phyloP scores from a whole-genome alignment of 2,888 invertebrate genomes.

The Deladenus siricidicola region DNA sequence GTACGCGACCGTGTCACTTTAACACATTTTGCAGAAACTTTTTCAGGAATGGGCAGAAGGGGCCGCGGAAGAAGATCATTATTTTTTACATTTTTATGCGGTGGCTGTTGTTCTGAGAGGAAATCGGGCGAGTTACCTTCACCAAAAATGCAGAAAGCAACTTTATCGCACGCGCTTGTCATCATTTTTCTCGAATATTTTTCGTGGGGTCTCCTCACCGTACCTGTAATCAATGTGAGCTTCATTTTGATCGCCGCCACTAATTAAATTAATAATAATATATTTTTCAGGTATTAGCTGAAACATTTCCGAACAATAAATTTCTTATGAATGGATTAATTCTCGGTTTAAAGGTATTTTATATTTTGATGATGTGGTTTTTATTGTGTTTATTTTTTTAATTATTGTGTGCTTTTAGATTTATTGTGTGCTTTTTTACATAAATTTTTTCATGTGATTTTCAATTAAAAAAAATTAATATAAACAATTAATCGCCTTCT shows the following conservation, averaged over 20 bases:
- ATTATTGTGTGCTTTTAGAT: too few species aligned
- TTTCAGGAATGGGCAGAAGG: background rate
- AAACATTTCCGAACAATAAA: constrained; percentile 95
- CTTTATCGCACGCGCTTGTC: constrained; percentile 90
- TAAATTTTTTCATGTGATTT: background rate
- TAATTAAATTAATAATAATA: background rate
- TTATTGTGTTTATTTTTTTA: background rate
- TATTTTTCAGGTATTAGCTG: constrained; percentile 72
- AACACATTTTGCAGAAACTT: too few species aligned
- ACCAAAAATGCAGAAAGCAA: background rate
- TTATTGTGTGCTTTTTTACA: too few species aligned
- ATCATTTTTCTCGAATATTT: constrained; percentile 99
- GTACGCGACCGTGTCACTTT: too few species aligned
- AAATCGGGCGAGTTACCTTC: background rate
- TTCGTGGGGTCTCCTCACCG: constrained; percentile 96
- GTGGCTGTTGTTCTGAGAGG: background rate
- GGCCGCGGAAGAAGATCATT: background rate
- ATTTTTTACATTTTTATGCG: background rate
- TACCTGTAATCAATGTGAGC: constrained; percentile 89
- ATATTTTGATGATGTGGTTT: constrained; percentile 31
- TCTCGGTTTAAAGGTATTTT: constrained; percentile 89
- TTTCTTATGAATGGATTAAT: constrained; percentile 99
- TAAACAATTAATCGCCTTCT: background rate
- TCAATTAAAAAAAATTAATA: background rate
- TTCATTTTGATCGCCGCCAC: constrained; percentile 57